Base-by-base conservation (phyloP, 2,888 invertebrate genomes). In the Eristalis tenax region DNA sequence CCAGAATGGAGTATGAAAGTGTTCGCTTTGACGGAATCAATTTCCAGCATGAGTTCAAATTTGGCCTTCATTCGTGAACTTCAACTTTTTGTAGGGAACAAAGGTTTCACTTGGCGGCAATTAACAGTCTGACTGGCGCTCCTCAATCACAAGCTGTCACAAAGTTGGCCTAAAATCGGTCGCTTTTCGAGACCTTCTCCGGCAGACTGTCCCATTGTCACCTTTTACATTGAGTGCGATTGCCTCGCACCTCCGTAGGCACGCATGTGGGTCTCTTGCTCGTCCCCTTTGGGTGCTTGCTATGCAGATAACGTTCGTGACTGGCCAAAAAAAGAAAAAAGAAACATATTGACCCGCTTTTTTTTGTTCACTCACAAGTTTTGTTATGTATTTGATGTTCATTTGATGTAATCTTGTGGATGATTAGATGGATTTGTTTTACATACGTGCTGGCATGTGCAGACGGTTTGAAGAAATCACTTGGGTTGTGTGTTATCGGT, bases 301-400 rank as follows among this genome's bases (percentile, higher is more conserved):
- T 82, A 86, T 82, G 78, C 86, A 78, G 75, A 57, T 32, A 78
- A 65, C 82, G 86, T 86, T 77, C 82, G 82, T 86, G 82, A 70
- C 50, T 59, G 59, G 59, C 86, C 82, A 86, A 78, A 85, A 59
- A 1, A 26, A 26, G 3, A 85, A 74, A 43, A 50, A 18, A 8
- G 50, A 18, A 18, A 74, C 86, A 82, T 82, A 86, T 78, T 86
- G 82, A 86, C 86, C 86, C 70, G 78, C 74, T 82, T 86, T 74
- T 81, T 68, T 82, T 70, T 50, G 5, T 4, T 4, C 43, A 43
- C 15, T n/a, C 15, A 43, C 32, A 65, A 23, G 59, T 74, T 69
- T 78, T 69, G 86, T 78, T 86, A 75, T 78, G 76, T 84, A 63
- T 80, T 78, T 70, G 50, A 81, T 82, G 76, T 69, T 50, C 50